phyloP scores from a whole-genome alignment of 2,888 invertebrate species.

The Caenorhabditis sinica region DNA sequence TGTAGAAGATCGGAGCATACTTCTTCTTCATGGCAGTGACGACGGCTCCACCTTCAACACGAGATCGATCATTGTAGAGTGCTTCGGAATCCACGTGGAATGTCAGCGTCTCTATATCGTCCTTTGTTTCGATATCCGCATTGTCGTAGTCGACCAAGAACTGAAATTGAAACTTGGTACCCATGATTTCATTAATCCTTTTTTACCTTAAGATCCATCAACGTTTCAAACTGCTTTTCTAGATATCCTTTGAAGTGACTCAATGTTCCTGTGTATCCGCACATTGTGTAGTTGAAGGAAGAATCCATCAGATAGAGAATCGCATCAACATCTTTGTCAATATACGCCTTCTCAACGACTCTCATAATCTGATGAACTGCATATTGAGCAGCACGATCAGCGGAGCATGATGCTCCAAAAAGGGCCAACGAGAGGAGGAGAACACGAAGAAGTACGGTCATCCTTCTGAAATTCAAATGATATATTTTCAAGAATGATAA shows the following conservation, averaged over 20 bases:
- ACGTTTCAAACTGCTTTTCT: slow-evolving; percentile 26
- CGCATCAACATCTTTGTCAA: not conserved
- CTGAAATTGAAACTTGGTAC: not conserved
- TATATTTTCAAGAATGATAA: not conserved
- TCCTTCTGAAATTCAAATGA: slow-evolving; percentile 18
- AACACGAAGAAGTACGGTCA: slow-evolving; percentile 36
- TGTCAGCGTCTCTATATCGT: slow-evolving; percentile 19
- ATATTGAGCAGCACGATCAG: slow-evolving; percentile 10
- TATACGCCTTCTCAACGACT: slow-evolving; percentile 17
- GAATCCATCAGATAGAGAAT: slow-evolving; percentile 35
- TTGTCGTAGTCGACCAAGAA: slow-evolving; percentile 49
- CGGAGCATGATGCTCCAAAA: slow-evolving; percentile 35
- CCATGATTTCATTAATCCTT: too few relatives aligned
- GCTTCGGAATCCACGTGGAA: slow-evolving; percentile 47
- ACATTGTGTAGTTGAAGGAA: slow-evolving; percentile 51
- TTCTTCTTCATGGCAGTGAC: slow-evolving; percentile 45
- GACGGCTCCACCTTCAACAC: slow-evolving; percentile 43
- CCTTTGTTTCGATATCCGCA: slow-evolving; percentile 13
- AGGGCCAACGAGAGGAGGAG: slow-evolving; percentile 49
- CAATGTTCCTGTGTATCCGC: slow-evolving; percentile 48
- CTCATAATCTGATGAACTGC: slow-evolving; percentile 45
- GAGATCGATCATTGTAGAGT: slow-evolving; percentile 33
- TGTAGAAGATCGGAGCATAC: slow-evolving; percentile 26
- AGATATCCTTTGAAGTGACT: slow-evolving; percentile 41
- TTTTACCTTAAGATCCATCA: slow-evolving; percentile 39